Percentiles rank a stretch among this genome's conserved stretches.
These are phyloP conservation scores for Acrossocheilus wenchowensis DNA, from an alignment of 2,797 vertebrate genomes.

Conservation along the genomic window DNA sequence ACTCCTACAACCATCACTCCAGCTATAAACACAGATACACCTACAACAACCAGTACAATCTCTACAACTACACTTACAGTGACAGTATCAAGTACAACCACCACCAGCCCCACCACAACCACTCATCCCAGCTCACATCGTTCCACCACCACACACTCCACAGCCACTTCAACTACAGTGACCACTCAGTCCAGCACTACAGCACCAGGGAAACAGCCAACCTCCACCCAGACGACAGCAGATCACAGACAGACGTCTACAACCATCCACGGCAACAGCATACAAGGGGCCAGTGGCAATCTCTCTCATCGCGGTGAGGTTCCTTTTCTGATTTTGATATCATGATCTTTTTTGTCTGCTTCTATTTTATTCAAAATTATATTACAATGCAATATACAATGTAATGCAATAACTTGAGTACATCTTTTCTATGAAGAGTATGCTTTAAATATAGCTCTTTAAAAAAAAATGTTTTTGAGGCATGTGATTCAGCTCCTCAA, in stretches of 20 bases:
- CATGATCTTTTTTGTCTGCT: not conserved
- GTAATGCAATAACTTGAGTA: not conserved
- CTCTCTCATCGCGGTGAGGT: slow-evolving; percentile 92
- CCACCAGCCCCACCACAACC: slow-evolving; percentile 26
- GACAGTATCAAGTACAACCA: slow-evolving; percentile 52
- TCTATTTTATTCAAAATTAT: not conserved
- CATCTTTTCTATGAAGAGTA: not conserved
- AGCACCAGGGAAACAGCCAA: slow-evolving; percentile 60
- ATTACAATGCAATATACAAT: not conserved
- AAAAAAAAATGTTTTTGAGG: not conserved
- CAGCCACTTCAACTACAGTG: slow-evolving; percentile 17
- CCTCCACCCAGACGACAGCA: slow-evolving; percentile 53
- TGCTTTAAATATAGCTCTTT: not conserved
- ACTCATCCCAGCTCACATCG: slow-evolving; percentile 53
- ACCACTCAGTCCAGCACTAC: slow-evolving; percentile 59
- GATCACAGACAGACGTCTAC: slow-evolving; percentile 56
- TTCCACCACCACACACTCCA: slow-evolving; percentile 55
- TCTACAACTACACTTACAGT: slow-evolving; percentile 49
- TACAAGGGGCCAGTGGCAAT: slow-evolving; percentile 86
- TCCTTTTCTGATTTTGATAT: not conserved
- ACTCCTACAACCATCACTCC: slow-evolving; percentile 34
- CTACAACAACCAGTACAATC: slow-evolving; percentile 52
- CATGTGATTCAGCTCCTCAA: not conserved
- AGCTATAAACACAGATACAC: slow-evolving; percentile 11
- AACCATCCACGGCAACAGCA: slow-evolving; percentile 67